Conservation (phyloP, 2,888 invertebrate genomes). For the Ceriagrion tenellum region DNA sequence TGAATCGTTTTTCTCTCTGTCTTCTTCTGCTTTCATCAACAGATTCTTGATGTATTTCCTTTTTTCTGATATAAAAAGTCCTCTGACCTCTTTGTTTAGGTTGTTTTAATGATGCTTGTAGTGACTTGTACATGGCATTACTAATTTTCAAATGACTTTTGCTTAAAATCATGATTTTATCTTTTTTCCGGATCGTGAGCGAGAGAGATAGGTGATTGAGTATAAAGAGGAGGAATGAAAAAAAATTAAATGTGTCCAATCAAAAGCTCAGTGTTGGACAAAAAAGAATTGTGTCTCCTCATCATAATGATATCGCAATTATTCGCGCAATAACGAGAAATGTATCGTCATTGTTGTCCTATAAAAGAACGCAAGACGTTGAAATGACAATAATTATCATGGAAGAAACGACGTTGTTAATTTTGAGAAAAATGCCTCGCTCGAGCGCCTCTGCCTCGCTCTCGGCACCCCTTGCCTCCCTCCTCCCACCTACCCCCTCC, state of each 20-base stretch:
- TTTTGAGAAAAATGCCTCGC: neutral
- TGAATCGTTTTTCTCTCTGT: too few species aligned
- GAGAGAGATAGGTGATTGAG: neutral
- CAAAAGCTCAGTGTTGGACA: neutral
- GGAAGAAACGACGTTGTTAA: constrained; percentile 37
- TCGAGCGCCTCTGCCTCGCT: neutral
- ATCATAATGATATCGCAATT: neutral
- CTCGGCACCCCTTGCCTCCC: neutral
- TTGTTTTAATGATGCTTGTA: too few species aligned
- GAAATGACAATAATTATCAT: constrained; percentile 45
- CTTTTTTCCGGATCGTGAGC: too few species aligned
- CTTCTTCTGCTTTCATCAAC: too few species aligned
- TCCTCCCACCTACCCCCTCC: neutral
- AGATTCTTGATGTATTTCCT: too few species aligned
- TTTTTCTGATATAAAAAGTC: too few species aligned
- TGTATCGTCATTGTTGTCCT: neutral
- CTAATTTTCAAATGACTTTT: too few species aligned
- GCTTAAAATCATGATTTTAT: too few species aligned
- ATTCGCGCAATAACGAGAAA: neutral
- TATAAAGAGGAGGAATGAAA: neutral
- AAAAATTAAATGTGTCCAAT: neutral
- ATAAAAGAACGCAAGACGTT: neutral
- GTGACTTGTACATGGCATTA: too few species aligned
- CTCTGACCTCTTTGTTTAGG: too few species aligned
- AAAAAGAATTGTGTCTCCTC: neutral